A percentile compares a stretch with the other conserved stretches of the same genome.
Conservation (phyloP, 2,113 vertebrate species). For the Dasypus novemcinctus region DNA sequence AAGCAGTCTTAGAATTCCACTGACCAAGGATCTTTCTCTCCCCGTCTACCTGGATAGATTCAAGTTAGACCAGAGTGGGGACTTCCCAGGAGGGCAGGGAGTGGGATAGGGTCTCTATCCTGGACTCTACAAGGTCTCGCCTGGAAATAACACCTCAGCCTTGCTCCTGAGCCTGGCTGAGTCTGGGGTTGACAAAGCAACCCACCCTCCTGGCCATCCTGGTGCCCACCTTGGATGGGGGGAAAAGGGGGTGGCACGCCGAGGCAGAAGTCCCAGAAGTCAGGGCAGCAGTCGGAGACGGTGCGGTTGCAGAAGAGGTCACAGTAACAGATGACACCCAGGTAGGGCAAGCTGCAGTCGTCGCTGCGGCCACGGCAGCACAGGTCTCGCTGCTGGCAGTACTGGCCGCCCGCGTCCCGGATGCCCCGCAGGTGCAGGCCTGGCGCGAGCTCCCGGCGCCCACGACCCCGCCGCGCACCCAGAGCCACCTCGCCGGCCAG, state of each 20-base stretch:
- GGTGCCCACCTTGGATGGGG: slow-evolving; percentile 74
- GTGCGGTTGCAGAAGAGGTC: slow-evolving; percentile 99
- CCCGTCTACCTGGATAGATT: background rate
- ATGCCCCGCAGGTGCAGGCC: slow-evolving; percentile 91
- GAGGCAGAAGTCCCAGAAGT: slow-evolving; percentile 97
- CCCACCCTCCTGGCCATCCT: background rate
- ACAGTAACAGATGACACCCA: slow-evolving; percentile 97
- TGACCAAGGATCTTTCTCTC: background rate
- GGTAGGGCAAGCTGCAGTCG: slow-evolving; percentile 92
- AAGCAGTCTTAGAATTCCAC: background rate
- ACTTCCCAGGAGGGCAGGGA: background rate
- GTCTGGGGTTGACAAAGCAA: background rate
- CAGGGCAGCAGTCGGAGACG: slow-evolving; percentile 96
- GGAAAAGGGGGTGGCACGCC: slow-evolving; percentile 87
- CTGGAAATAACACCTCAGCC: background rate
- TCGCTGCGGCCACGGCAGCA: slow-evolving; percentile 93
- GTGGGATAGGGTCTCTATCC: background rate
- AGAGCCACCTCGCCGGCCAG: slow-evolving; percentile 80
- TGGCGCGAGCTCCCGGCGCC: slow-evolving; percentile 85
- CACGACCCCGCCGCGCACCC: slow-evolving; percentile 59
- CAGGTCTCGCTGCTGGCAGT: slow-evolving; percentile 89
- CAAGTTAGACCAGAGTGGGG: background rate
- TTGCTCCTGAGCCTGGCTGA: background rate
- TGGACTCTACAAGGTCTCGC: background rate
- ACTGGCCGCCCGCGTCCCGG: slow-evolving; percentile 90